phyloP scores from a whole-genome alignment of 2,113 vertebrate genomes.

The Balaeniceps rex region DNA sequence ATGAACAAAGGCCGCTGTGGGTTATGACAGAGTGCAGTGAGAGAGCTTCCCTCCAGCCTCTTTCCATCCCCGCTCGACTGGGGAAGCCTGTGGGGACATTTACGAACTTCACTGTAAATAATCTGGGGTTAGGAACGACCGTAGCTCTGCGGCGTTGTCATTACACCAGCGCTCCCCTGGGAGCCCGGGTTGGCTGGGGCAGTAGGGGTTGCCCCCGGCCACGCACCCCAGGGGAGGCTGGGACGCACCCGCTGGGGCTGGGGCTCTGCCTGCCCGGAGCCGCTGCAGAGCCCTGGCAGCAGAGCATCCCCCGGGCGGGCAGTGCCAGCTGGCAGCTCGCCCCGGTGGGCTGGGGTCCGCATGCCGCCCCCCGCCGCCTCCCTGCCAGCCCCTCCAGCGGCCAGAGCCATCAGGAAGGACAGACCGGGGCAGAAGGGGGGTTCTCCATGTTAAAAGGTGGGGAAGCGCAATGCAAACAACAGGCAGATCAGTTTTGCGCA shows the following conservation, averaged over 20 bases:
- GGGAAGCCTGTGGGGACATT: neutral
- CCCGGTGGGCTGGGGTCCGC: too few species aligned
- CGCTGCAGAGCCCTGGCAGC: neutral
- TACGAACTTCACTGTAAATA: neutral
- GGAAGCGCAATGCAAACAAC: neutral
- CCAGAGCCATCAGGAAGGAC: neutral
- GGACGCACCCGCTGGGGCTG: neutral
- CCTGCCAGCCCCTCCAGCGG: neutral
- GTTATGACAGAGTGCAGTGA: neutral
- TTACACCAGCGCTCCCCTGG: neutral
- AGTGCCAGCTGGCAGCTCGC: neutral
- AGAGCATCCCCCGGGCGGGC: neutral
- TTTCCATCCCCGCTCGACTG: accelerated
- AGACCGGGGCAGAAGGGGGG: accelerated
- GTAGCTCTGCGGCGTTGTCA: neutral
- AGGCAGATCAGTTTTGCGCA: neutral
- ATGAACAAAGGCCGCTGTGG: neutral
- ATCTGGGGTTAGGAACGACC: neutral
- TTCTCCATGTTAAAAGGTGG: neutral
- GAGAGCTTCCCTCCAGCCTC: neutral
- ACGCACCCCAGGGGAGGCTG: neutral
- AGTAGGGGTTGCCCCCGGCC: accelerated
- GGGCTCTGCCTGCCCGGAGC: neutral
- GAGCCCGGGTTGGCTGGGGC: neutral
- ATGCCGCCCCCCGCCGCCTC: neutral